Evolutionary conservation across 2,888 invertebrate genomes (phyloP).

Genomic region (Eristalis pertinax): DNA sequence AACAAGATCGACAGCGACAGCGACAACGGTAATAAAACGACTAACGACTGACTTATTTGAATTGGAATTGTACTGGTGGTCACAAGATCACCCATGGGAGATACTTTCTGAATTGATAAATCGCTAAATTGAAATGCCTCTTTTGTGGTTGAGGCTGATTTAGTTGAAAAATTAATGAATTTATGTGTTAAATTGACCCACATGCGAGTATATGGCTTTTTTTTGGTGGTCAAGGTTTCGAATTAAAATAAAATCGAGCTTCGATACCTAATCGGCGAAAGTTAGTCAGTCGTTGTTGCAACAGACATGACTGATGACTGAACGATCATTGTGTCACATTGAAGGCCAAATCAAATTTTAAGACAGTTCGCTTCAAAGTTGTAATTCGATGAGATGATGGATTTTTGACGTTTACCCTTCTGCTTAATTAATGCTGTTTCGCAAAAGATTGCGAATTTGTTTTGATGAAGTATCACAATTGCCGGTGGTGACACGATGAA

Average conservation of each 20-base stretch:
- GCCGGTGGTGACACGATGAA: no score
- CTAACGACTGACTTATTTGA: not conserved
- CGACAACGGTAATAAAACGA: conserved; percentile 3
- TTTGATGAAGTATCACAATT: no score
- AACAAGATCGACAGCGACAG: not conserved
- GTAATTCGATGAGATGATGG: not conserved
- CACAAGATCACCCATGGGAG: not conserved
- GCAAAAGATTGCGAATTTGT: not conserved
- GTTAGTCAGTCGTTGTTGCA: not conserved
- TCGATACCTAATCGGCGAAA: not conserved
- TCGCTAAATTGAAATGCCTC: not conserved
- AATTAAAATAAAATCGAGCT: not conserved
- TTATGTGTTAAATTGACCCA: not conserved
- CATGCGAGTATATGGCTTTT: not conserved
- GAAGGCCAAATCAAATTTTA: not conserved
- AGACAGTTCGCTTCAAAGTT: not conserved
- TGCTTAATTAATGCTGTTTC: not conserved
- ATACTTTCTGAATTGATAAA: not conserved
- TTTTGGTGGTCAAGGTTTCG: not conserved
- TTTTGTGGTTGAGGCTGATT: not conserved
- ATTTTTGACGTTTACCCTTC: not conserved
- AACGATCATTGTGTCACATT: not conserved
- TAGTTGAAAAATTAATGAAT: not conserved
- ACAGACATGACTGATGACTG: not conserved
- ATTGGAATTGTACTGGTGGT: not conserved